phyloP scores from a whole-genome alignment of 1,140 invertebrate species.

The Aleiodes sp. region DNA sequence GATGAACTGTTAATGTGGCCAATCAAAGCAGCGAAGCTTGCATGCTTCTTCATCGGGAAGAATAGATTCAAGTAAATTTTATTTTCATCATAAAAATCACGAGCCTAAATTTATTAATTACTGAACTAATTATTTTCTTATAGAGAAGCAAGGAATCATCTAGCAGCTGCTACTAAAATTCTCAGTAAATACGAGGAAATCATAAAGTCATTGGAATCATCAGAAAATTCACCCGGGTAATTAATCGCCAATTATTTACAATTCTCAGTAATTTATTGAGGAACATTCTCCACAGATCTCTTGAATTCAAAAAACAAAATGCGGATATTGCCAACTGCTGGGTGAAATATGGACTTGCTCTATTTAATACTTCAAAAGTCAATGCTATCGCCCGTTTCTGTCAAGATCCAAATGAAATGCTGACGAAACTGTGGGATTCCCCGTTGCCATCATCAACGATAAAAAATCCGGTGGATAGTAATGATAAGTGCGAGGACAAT shows the following conservation, averaged over 20 bases:
- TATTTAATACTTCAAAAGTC: slow-evolving; percentile 69
- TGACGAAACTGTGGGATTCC: slow-evolving; percentile 27
- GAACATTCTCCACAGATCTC: slow-evolving; percentile 50
- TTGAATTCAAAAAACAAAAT: slow-evolving; percentile 66
- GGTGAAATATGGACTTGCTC: slow-evolving; percentile 71
- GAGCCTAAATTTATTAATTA: no score
- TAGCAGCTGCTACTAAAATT: slow-evolving; percentile 67
- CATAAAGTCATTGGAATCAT: slow-evolving; percentile 54
- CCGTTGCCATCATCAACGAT: slow-evolving; percentile 16
- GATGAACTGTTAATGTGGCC: slow-evolving; percentile 73
- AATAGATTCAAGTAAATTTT: slow-evolving; percentile 52
- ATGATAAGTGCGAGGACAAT: neutral
- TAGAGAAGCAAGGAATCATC: slow-evolving; percentile 69
- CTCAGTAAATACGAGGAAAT: slow-evolving; percentile 64
- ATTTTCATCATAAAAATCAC: no score
- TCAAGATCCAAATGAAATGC: slow-evolving; percentile 42
- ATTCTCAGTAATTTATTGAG: neutral
- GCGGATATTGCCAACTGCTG: slow-evolving; percentile 73
- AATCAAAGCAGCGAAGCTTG: slow-evolving; percentile 70
- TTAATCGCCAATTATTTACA: neutral
- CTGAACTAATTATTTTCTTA: no score
- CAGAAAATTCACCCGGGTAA: slow-evolving; percentile 18
- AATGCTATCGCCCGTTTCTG: slow-evolving; percentile 59
- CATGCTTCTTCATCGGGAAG: slow-evolving; percentile 66
- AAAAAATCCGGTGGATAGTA: neutral